Evolutionary conservation across 2,113 vertebrate species (phyloP), one percentile per base, ranked within the genome.

Genomic region (Amblyopsis rosae): DNA sequence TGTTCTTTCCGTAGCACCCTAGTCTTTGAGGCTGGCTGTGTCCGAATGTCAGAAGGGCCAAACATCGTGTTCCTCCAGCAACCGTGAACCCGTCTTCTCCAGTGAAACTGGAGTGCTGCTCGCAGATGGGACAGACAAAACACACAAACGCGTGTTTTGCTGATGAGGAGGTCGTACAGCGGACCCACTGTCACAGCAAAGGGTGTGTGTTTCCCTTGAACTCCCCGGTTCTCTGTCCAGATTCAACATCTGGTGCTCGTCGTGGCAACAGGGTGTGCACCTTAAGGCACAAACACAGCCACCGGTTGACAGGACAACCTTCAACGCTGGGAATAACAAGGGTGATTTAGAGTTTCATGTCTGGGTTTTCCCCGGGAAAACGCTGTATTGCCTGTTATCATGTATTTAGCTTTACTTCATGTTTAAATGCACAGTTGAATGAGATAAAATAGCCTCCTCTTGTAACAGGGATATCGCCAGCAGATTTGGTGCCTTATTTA

Each of bases 41-140:
- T 59, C 53, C 10, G 54, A 19, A 59, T 79, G 70, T 75, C 60
- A 57, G 62, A 48, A 72, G 61, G 62, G 7, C 55, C 63, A 82
- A 75, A 80, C 65, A 83, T 41, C 61, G 1, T 3, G 6, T 15
- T 51, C 56, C 46, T 78, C 41, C 41, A 54, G 67, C 75, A 73
- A 77, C 72, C 64, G 32, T 64, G 81, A 81, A 77, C 82, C 71
- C 60, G 6, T 76, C 16, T 45, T 41, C 35, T 41, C 35, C 35
- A 6, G 55, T 26, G 58, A 58, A 48, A 51, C 17, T 11, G 62
- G 63, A 67, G 47, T 69, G 67, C 4, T 10, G 65, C 62, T 73
- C 75, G 75, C 87, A 85, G 85, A 75, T 87, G 85, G 76, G 64
- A 75, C 71, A 55, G 56, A 84, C 67, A 46, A 82, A 68, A 73